Evolutionary conservation across 2,888 invertebrate genomes (phyloP), one percentile per base, ranked within the genome.

Genomic region (Drosophila tripunctata): DNA sequence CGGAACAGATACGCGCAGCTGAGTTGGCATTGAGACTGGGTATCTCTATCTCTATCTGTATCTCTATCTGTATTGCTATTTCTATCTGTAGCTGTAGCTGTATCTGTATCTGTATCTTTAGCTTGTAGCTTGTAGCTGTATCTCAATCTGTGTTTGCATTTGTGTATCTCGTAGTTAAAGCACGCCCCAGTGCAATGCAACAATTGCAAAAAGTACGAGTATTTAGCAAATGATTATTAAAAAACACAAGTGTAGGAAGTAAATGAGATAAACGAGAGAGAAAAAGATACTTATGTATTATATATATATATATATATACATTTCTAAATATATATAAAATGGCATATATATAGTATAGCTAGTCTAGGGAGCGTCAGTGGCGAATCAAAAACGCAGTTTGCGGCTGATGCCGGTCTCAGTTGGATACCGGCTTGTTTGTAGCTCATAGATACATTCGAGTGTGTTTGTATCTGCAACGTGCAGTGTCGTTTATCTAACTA

Each of bases 1-100:
- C 83, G 87, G 85, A 85, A 83, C 85, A 83, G 82, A 78, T 75
- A 87, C 82, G 68, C 69, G 87, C 72, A 69, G 80, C 67, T 75
- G 77, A 80, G 81, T 87, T 81, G 87, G 81, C 81, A 81, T 81
- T 81, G 81, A 86, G 67, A 64, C 67, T 72, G 43, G 33, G 66
- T 70, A 62, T 60, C 56, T 60, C 44, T 67, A 45, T 24, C 52
- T 31, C 22, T 30, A 27, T 50, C 43, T 40, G 17, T 45, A 31
- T 43, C 52, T 52, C 36, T 63, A 43, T 15, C 22, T 67, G 58
- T 56, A 51, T 64, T 33, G 21, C n/a, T 21, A 21, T 21, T 4
- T 60, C 55, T 31, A 22, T 51, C 7, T 58, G 48, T 66, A 43
- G n/a, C 36, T 38, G 45, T 54, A n/a, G 6, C 31, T 45, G 41